Percentiles rank a stretch among this genome's conserved stretches.
Conservation (phyloP, 30 jellyfish, hydroid and myxozoan genomes). For the Pelagia noctiluca region DNA sequence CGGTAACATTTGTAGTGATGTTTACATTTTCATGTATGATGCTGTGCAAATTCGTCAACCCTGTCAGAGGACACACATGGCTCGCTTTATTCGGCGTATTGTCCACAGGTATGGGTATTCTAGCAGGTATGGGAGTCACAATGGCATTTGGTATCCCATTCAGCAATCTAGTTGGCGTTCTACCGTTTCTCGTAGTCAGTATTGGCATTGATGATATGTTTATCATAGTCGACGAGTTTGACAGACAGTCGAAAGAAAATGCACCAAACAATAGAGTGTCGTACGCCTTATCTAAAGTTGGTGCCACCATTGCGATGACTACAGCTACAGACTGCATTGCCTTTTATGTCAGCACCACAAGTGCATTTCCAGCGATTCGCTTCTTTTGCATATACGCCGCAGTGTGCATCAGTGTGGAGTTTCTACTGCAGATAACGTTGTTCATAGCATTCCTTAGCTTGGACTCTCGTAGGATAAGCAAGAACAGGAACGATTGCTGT, state of each 20-base stretch:
- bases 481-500: slow-evolving; percentile 67
- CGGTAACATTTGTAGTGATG: slow-evolving; percentile 65
- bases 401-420: slow-evolving; percentile 47
- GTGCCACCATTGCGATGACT: slow-evolving; percentile 85
- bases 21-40: slow-evolving; percentile 61
- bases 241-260: slow-evolving; percentile 46
- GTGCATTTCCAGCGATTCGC: slow-evolving; percentile 73
- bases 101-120: slow-evolving; percentile 66
- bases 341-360: slow-evolving; percentile 50
- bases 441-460: slow-evolving; percentile 58
- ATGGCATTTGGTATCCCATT: slow-evolving; percentile 65
- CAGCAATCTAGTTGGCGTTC: slow-evolving; percentile 68
- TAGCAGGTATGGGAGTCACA: slow-evolving; percentile 78
- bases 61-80: slow-evolving; percentile 79
- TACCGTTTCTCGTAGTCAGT: slow-evolving; percentile 79
- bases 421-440: slow-evolving; percentile 54
- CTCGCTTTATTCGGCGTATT: slow-evolving; percentile 66
- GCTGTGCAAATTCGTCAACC: slow-evolving; percentile 62
- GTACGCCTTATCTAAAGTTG: slow-evolving; percentile 58
- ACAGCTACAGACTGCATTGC: slow-evolving; percentile 78
- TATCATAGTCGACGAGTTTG: slow-evolving; percentile 69
- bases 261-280: slow-evolving; percentile 64
- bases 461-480: slow-evolving; percentile 57
- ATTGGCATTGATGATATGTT: slow-evolving; percentile 83
- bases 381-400: slow-evolving; percentile 75